Evolutionary conservation across 2,797 vertebrate species (phyloP).

Genomic region (Siniperca undulata): DNA sequence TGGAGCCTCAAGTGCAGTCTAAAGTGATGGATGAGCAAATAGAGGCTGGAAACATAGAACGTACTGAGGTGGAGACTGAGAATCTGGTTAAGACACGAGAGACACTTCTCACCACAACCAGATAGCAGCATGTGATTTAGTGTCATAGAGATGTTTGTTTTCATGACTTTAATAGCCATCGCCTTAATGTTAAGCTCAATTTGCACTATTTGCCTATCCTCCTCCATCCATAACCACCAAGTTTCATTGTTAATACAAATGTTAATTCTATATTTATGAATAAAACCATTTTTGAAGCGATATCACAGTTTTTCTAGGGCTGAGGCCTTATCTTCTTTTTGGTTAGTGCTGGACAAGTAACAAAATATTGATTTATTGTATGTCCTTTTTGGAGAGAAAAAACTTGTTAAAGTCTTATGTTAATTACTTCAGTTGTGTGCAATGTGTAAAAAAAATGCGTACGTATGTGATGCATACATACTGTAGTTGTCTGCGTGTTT

Average conservation of each 20-base stretch:
- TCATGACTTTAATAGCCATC: conserved; percentile 8
- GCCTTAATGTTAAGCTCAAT: conserved; percentile 39
- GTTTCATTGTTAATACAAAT: conserved; percentile 21
- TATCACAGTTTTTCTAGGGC: background rate
- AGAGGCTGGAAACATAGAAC: background rate
- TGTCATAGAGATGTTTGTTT: conserved; percentile 9
- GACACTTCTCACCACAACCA: background rate
- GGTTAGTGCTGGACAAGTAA: conserved; percentile 8
- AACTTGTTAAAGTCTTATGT: background rate
- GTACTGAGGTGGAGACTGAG: background rate
- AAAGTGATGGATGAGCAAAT: conserved; percentile 13
- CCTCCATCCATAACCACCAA: background rate
- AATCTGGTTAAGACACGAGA: background rate
- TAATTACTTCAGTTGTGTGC: background rate
- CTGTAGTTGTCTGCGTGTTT: background rate
- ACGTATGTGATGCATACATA: background rate
- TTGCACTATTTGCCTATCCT: conserved; percentile 47
- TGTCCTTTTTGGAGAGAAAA: background rate
- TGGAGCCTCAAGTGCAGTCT: background rate
- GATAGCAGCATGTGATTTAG: conserved; percentile 10
- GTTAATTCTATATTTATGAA: conserved; percentile 29
- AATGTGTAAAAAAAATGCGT: conserved; percentile 1
- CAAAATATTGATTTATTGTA: conserved; percentile 5
- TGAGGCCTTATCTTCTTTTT: background rate
- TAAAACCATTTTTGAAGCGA: conserved; percentile 8